These are phyloP conservation scores for Melieria picta DNA, from an alignment of 2,888 invertebrate genomes.

Conservation along the genomic window DNA sequence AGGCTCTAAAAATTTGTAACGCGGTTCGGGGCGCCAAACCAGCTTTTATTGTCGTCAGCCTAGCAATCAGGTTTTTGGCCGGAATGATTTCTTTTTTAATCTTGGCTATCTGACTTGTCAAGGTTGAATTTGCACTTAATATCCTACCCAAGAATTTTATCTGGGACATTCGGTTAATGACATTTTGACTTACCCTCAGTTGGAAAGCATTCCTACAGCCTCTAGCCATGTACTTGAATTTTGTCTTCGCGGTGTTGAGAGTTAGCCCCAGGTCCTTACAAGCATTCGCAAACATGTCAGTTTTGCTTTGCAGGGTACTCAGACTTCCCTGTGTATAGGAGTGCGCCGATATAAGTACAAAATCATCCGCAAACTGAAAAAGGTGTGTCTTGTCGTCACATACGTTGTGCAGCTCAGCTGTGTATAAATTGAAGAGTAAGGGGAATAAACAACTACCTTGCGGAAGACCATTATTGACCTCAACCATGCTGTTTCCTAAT, in stretches of 20 bases:
- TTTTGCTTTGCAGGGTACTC: not conserved
- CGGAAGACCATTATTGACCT: not conserved
- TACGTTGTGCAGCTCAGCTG: not conserved
- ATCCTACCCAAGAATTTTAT: no score
- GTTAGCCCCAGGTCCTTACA: not conserved
- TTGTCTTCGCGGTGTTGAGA: not conserved
- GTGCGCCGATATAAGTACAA: not conserved
- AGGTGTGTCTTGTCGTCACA: not conserved
- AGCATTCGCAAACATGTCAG: not conserved
- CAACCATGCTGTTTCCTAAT: not conserved
- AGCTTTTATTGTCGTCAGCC: no score
- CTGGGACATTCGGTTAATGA: no score
- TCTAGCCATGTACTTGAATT: conserved; percentile 10
- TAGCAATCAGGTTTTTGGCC: no score
- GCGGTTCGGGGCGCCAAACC: no score
- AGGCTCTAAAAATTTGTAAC: no score
- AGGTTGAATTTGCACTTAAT: no score
- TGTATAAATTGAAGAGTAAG: no score
- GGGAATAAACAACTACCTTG: no score
- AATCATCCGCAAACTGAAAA: conserved; percentile 12
- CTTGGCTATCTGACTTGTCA: no score
- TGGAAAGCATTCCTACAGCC: conserved; percentile 63
- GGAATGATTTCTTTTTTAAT: no score
- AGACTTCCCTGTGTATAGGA: not conserved
- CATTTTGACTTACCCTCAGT: no score